phyloP scores from a whole-genome alignment of 2,888 invertebrate genomes.

The Alitta virens region DNA sequence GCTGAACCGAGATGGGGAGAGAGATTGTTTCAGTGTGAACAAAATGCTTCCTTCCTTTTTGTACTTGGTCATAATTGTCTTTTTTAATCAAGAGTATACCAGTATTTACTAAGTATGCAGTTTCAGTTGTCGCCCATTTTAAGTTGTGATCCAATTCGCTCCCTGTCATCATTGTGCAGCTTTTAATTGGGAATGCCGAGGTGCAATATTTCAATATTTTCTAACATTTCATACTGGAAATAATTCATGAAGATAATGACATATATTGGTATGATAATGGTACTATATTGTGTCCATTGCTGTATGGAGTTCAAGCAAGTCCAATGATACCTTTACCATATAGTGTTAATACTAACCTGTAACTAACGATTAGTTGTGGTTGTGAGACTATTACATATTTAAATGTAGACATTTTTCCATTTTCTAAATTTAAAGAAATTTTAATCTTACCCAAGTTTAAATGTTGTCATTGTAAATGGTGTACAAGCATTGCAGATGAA shows the following conservation, averaged over 20 bases:
- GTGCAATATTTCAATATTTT: slow-evolving; percentile 21
- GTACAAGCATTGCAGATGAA: slow-evolving; percentile 5
- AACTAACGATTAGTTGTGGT: slow-evolving; percentile 19
- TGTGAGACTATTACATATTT: slow-evolving; percentile 8
- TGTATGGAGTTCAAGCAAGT: slow-evolving; percentile 12
- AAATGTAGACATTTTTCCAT: slow-evolving; percentile 20
- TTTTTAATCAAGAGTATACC: slow-evolving; percentile 16
- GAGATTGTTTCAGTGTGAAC: slow-evolving; percentile 19
- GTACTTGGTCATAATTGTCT: slow-evolving; percentile 14
- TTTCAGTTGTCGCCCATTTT: slow-evolving; percentile 10
- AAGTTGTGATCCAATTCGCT: too few species aligned
- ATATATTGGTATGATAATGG: slow-evolving; percentile 15
- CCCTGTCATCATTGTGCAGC: slow-evolving; percentile 6
- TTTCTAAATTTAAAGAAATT: slow-evolving; percentile 18
- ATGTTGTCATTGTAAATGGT: slow-evolving; percentile 18
- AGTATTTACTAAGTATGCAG: slow-evolving; percentile 21
- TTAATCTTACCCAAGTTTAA: slow-evolving; percentile 15
- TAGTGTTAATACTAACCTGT: slow-evolving; percentile 13
- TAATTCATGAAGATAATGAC: slow-evolving; percentile 14
- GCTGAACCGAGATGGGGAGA: background rate
- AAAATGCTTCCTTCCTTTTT: slow-evolving; percentile 18
- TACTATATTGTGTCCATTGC: slow-evolving; percentile 11
- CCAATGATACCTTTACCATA: slow-evolving; percentile 15
- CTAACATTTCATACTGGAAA: slow-evolving; percentile 17
- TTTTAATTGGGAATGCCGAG: slow-evolving; percentile 9